Conservation (phyloP, 2,797 vertebrate genomes). For the Bradypodion ventrale region DNA sequence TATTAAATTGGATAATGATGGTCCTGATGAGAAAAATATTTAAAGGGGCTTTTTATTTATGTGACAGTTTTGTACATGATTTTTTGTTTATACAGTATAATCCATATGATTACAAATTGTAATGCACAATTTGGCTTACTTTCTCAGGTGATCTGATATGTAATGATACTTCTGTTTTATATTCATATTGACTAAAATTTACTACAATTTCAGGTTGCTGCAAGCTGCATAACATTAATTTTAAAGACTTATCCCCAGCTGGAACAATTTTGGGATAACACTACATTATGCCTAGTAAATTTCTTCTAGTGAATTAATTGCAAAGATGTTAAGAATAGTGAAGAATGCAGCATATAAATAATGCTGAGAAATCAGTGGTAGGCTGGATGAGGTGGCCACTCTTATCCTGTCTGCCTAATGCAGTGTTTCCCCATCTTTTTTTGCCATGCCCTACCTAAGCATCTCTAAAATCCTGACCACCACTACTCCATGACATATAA, state of each 20-base stretch:
- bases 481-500: too few species aligned
- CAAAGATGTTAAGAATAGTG: too few species aligned
- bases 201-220: background rate
- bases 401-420: too few species aligned
- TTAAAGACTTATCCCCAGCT: background rate
- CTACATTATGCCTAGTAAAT: too few species aligned
- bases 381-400: too few species aligned
- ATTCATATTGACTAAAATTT: background rate
- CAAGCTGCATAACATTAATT: background rate
- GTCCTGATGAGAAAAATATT: background rate
- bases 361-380: too few species aligned
- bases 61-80: background rate
- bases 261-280: background rate
- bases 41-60: background rate
- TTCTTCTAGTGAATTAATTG: too few species aligned
- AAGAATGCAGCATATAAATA: too few species aligned
- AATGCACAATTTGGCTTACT: background rate
- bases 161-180: background rate
- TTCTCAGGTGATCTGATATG: background rate
- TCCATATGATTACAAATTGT: background rate
- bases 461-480: too few species aligned
- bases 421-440: too few species aligned
- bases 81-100: background rate
- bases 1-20: too few species aligned
- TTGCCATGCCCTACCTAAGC: too few species aligned